Evolutionary conservation across 2,797 vertebrate species (phyloP).

Genomic region (Monodelphis domestica): DNA sequence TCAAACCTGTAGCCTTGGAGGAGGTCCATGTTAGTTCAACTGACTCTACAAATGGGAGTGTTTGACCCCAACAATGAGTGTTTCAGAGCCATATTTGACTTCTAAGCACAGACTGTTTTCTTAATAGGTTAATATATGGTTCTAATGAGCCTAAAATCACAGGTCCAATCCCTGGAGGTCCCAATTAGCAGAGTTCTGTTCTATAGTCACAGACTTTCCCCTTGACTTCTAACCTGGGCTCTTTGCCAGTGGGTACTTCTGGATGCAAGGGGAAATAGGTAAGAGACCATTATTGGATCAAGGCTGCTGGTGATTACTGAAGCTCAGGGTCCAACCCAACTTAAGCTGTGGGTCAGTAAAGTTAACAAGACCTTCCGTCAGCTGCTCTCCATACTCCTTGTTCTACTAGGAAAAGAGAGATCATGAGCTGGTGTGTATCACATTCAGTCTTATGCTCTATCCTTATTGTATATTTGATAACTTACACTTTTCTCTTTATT

Average conservation of each 20-base stretch:
- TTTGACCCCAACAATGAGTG: neutral
- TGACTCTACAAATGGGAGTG: neutral
- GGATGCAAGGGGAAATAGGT: neutral
- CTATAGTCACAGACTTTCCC: neutral
- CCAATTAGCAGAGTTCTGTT: neutral
- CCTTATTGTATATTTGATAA: neutral
- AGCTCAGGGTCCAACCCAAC: neutral
- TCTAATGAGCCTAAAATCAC: neutral
- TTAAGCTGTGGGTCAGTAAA: neutral
- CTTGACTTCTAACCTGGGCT: neutral
- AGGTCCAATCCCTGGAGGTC: constrained; percentile 21
- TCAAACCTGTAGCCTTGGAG: neutral
- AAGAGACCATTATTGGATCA: neutral
- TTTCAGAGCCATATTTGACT: neutral
- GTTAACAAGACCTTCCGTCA: neutral
- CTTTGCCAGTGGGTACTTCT: neutral
- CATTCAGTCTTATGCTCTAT: neutral
- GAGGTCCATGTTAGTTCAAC: neutral
- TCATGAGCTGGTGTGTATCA: neutral
- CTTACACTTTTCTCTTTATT: neutral
- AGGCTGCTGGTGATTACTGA: neutral
- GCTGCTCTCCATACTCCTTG: neutral
- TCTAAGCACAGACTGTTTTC: neutral
- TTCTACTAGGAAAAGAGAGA: neutral
- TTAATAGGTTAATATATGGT: constrained; percentile 11